phyloP scores from a whole-genome alignment of 2,797 vertebrate genomes.

The Manis pentadactyla region DNA sequence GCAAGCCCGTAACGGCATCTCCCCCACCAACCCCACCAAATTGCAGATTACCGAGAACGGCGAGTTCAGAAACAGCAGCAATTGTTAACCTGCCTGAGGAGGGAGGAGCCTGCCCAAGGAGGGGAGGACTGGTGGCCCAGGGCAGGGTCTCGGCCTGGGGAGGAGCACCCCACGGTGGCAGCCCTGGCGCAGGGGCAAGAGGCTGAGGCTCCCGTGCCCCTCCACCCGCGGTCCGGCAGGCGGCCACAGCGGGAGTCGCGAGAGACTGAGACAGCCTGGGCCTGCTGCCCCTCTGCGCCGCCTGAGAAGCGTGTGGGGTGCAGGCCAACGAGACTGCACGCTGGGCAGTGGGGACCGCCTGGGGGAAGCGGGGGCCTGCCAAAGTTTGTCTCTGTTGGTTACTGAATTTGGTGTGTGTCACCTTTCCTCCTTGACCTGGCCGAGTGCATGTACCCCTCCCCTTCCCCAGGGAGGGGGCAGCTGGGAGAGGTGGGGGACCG shows the following conservation, averaged over 20 bases:
- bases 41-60: conserved; percentile 99
- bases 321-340: conserved; percentile 80
- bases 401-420: conserved; percentile 82
- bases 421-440: conserved; percentile 82
- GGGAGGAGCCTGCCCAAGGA: conserved; percentile 80
- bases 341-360: conserved; percentile 83
- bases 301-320: conserved; percentile 77
- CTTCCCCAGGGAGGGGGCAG: conserved; percentile 74
- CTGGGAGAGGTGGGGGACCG: conserved; percentile 55
- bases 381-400: conserved; percentile 77
- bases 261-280: conserved; percentile 82
- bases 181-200: conserved; percentile 78
- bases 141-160: conserved; percentile 76
- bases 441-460: conserved; percentile 72
- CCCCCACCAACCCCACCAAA: conserved; percentile 98
- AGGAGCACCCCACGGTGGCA: conserved; percentile 78
- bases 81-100: conserved; percentile 90
- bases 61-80: conserved; percentile 99
- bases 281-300: conserved; percentile 36
- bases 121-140: conserved; percentile 72
- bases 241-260: conserved; percentile 69
- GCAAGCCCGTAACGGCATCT: conserved; percentile 99
- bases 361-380: conserved; percentile 71
- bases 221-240: conserved; percentile 70
- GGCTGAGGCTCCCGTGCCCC: conserved; percentile 70